Evolutionary conservation across 2,113 vertebrate species (phyloP).

Genomic region (Okapia johnstoni): DNA sequence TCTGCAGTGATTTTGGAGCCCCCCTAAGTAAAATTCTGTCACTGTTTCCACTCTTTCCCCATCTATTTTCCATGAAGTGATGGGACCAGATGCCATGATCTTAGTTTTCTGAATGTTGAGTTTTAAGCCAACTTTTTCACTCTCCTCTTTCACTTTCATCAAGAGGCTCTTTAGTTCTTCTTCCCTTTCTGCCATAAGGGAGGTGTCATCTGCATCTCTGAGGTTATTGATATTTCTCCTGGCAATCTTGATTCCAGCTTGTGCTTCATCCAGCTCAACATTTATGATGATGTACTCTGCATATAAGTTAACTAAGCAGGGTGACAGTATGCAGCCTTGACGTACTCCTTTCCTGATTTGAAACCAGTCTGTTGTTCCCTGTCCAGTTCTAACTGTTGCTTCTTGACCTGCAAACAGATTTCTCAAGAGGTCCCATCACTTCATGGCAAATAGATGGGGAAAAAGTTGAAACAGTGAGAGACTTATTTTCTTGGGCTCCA

Average conservation of each 20-base stretch:
- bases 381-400: neutral
- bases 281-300: neutral
- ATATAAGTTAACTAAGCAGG: neutral
- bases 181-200: neutral
- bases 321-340: neutral
- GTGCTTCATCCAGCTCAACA: neutral
- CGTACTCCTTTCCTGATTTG: neutral
- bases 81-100: neutral
- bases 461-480: neutral
- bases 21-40: neutral
- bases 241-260: neutral
- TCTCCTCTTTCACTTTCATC: neutral
- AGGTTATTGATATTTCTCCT: neutral
- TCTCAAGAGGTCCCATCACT: neutral
- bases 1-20: neutral
- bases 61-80: neutral
- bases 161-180: neutral
- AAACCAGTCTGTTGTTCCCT: neutral
- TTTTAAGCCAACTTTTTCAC: neutral
- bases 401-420: neutral
- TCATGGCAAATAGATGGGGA: neutral
- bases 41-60: neutral
- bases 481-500: neutral
- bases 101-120: neutral
- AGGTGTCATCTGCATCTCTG: neutral